Evolutionary conservation across 2,888 invertebrate genomes (phyloP).

Genomic region (Listrodromus nycthemerus): DNA sequence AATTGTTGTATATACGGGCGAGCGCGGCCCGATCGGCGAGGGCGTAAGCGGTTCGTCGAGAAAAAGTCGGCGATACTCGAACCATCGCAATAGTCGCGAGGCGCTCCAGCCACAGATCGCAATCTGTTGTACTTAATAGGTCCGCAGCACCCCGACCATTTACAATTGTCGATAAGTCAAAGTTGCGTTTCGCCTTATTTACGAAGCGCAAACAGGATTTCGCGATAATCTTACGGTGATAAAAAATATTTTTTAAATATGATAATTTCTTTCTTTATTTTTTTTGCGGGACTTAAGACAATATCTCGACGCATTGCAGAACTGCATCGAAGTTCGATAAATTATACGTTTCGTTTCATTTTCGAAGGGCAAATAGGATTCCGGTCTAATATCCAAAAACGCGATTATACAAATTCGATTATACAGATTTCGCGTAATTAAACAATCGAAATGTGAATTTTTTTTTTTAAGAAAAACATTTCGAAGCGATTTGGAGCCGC

Average conservation of each 20-base stretch:
- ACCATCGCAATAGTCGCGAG: slow-evolving; percentile 1
- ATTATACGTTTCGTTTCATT: too few relatives aligned
- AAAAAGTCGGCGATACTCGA: slow-evolving; percentile 10
- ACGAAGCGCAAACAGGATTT: too few relatives aligned
- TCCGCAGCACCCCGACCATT: not conserved
- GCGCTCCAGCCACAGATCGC: not conserved
- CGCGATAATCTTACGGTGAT: too few relatives aligned
- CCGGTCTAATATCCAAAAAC: too few relatives aligned
- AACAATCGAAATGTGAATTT: too few relatives aligned
- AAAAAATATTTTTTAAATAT: too few relatives aligned
- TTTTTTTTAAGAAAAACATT: not conserved
- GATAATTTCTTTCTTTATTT: too few relatives aligned
- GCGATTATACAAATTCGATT: too few relatives aligned
- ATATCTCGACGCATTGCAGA: not conserved
- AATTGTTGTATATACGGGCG: slow-evolving; percentile 15
- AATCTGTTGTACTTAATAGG: not conserved
- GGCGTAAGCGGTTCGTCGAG: slow-evolving; percentile 1
- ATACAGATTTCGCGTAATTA: too few relatives aligned
- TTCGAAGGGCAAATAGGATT: too few relatives aligned
- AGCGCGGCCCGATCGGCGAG: not conserved
- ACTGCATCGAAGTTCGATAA: not conserved
- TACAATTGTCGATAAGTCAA: not conserved
- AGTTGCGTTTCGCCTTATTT: too few relatives aligned
- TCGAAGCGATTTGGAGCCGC: not conserved
- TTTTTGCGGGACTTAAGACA: not conserved